A percentile compares a stretch with the other conserved stretches of the same genome.
Conservation (phyloP, 2,113 vertebrate genomes). For the Scopus umbretta region DNA sequence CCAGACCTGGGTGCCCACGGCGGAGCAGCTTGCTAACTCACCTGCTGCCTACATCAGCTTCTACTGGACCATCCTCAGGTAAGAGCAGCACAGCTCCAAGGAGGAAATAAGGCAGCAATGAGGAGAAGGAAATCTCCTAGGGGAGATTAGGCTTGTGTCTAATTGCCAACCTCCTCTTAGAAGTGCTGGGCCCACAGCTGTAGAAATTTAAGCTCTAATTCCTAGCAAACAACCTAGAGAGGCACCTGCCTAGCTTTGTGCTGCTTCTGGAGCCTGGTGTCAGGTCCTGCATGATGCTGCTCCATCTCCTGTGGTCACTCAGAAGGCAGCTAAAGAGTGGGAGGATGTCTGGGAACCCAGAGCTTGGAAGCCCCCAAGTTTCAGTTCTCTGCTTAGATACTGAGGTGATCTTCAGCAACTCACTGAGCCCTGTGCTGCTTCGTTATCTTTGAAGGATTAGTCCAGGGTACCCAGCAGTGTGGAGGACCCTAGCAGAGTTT, state of each 20-base stretch:
- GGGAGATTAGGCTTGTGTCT: rapidly evolving
- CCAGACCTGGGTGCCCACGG: conserved; percentile 50
- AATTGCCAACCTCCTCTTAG: neutral
- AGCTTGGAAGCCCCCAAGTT: neutral
- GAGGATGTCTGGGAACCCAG: neutral
- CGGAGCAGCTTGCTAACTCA: conserved; percentile 63
- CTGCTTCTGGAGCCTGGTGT: neutral
- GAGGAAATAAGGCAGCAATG: too few relatives aligned
- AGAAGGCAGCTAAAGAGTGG: neutral
- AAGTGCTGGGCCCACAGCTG: neutral
- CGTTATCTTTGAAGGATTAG: rapidly evolving
- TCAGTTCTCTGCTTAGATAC: neutral
- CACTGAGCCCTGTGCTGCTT: neutral
- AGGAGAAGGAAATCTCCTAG: neutral
- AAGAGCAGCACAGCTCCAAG: neutral
- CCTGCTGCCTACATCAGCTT: conserved; percentile 64
- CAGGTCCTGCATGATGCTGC: neutral
- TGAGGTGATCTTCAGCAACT: neutral
- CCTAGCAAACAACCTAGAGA: neutral
- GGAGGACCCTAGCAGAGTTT: too few relatives aligned
- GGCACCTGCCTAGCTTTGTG: neutral
- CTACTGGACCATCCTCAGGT: conserved; percentile 55
- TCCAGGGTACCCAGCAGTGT: rapidly evolving
- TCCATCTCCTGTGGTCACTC: neutral
- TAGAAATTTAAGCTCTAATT: neutral